Conservation (phyloP, 2,888 invertebrate species). For the Iphiclides podalirius region DNA sequence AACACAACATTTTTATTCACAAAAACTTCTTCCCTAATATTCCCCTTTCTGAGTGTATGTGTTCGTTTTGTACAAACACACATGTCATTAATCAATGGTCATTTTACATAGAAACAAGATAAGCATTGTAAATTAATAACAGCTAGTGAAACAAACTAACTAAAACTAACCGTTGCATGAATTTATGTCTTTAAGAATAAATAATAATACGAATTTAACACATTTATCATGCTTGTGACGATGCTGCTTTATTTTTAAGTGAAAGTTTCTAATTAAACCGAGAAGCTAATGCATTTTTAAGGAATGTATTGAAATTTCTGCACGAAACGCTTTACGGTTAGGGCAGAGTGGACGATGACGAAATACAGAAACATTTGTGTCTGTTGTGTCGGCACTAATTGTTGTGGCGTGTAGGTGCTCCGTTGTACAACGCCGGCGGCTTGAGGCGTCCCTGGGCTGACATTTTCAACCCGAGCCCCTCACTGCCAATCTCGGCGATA, state of each 20-base stretch:
- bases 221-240: too few species aligned
- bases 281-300: too few species aligned
- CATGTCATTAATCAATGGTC: too few species aligned
- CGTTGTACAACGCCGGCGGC: constrained; percentile 85
- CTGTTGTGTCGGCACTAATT: constrained; percentile 63
- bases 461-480: constrained; percentile 89
- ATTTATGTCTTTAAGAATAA: too few species aligned
- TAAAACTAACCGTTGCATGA: too few species aligned
- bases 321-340: constrained; percentile 37
- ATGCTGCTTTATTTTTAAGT: too few species aligned
- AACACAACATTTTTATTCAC: constrained; percentile 61
- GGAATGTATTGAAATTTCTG: too few species aligned
- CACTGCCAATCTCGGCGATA: constrained; percentile 88
- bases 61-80: constrained; percentile 46
- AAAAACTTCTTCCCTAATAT: constrained; percentile 32
- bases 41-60: constrained; percentile 61
- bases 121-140: too few species aligned
- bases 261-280: too few species aligned
- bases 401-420: constrained; percentile 80
- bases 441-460: constrained; percentile 81
- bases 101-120: too few species aligned
- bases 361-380: constrained; percentile 47
- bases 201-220: too few species aligned
- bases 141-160: too few species aligned
- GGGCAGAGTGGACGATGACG: constrained; percentile 58